phyloP scores from a whole-genome alignment of 2,888 invertebrate species.

The Troglohyphantes excavatus region DNA sequence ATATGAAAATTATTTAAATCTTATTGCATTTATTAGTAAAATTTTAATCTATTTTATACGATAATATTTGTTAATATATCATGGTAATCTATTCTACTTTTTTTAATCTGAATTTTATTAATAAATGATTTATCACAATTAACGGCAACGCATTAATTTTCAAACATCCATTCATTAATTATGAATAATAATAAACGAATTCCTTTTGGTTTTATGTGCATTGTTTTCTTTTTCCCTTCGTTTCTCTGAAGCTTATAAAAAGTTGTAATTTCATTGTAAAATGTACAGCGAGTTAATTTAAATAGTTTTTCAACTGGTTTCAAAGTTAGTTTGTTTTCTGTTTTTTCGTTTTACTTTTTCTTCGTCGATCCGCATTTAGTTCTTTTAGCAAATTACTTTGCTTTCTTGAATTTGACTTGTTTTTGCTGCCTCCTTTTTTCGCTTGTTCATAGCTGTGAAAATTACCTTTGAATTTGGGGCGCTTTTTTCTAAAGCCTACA shows the following conservation, averaged over 20 bases:
- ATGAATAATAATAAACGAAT: not conserved
- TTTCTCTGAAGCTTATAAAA: not conserved
- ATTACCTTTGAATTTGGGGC: slow-evolving; percentile 48
- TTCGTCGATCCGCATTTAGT: not conserved
- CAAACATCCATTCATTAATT: not conserved
- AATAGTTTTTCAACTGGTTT: slow-evolving; percentile 46
- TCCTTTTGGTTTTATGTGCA: not conserved
- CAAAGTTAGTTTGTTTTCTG: slow-evolving; percentile 11
- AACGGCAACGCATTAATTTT: no score
- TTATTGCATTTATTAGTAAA: no score
- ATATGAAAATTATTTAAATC: no score
- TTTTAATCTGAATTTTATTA: no score
- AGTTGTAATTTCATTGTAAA: slow-evolving; percentile 24
- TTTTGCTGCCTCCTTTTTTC: slow-evolving; percentile 20
- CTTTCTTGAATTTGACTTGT: slow-evolving; percentile 41
- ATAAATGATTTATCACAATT: no score
- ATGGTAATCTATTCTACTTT: no score
- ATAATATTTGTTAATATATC: no score
- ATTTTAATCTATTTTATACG: no score
- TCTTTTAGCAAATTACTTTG: slow-evolving; percentile 44
- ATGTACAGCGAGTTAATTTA: slow-evolving; percentile 40
- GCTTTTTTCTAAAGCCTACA: slow-evolving; percentile 28
- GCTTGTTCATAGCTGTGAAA: slow-evolving; percentile 55
- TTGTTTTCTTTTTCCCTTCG: no score
- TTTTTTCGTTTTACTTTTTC: not conserved